A percentile compares a stretch with the other conserved stretches of the same genome.
phyloP scores from a whole-genome alignment of 2,888 invertebrate genomes.

The Blera fallax region DNA sequence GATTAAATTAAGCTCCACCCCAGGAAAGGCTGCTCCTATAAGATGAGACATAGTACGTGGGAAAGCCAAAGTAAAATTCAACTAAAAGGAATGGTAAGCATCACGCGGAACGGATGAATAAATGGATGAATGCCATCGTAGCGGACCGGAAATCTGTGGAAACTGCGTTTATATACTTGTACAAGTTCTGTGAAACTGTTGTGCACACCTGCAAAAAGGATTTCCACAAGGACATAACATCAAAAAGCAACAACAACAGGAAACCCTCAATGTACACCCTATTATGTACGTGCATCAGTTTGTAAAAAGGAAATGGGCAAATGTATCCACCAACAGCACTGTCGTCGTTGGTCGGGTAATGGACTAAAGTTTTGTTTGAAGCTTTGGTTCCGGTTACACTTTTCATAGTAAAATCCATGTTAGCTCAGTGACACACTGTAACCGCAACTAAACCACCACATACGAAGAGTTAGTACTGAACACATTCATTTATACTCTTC shows the following conservation, averaged over 20 bases:
- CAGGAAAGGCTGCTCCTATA: background rate
- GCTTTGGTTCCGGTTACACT: conserved; percentile 33
- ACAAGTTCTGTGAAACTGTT: background rate
- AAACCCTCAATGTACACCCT: background rate
- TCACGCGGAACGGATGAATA: background rate
- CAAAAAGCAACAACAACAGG: background rate
- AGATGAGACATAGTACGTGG: background rate
- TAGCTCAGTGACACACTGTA: conserved; percentile 34
- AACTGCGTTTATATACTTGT: background rate
- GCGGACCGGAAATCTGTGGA: conserved; percentile 14
- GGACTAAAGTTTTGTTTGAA: conserved; percentile 33
- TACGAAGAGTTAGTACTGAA: background rate
- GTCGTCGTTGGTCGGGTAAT: background rate
- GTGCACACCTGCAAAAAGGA: background rate
- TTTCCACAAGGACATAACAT: background rate
- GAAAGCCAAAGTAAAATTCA: background rate
- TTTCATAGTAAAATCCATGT: conserved; percentile 24
- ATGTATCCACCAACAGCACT: background rate
- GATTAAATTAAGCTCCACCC: conserved; percentile 38
- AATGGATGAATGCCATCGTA: conserved; percentile 5
- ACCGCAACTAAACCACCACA: conserved; percentile 29
- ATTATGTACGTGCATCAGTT: background rate
- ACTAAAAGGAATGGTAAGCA: background rate
- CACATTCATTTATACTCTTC: background rate
- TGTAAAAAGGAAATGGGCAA: conserved; percentile 13